Evolutionary conservation across 2,888 invertebrate genomes (phyloP).

Genomic region (Amphimallon solstitiale): DNA sequence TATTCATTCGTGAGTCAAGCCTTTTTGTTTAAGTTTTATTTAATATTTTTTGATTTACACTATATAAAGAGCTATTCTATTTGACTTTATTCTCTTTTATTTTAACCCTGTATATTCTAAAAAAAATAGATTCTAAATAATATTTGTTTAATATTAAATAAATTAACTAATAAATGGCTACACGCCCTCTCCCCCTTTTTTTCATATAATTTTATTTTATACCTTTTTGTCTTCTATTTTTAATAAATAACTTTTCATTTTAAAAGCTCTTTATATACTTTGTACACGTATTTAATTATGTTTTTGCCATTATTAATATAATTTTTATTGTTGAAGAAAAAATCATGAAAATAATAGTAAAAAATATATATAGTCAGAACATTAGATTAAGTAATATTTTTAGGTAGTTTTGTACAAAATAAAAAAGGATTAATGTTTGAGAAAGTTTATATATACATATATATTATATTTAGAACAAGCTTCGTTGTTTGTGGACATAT

Average conservation of each 20-base stretch:
- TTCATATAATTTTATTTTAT: slow-evolving; percentile 4
- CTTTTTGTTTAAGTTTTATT: too few species aligned
- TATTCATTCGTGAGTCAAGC: too few species aligned
- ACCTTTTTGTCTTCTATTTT: neutral
- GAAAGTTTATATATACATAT: neutral
- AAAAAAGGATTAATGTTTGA: slow-evolving; percentile 10
- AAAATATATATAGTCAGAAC: slow-evolving; percentile 11
- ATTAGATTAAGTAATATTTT: slow-evolving; percentile 45
- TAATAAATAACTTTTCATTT: too few species aligned
- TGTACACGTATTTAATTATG: neutral
- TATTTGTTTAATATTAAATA: too few species aligned
- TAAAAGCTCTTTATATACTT: slow-evolving; percentile 1
- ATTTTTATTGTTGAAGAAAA: neutral
- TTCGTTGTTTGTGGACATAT: slow-evolving; percentile 10
- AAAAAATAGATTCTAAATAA: too few species aligned
- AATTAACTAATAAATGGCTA: too few species aligned
- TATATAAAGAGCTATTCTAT: too few species aligned
- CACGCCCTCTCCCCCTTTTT: neutral
- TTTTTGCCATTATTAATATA: slow-evolving; percentile 3
- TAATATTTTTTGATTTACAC: too few species aligned
- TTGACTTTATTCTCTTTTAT: too few species aligned
- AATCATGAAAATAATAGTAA: too few species aligned
- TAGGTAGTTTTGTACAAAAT: slow-evolving; percentile 54
- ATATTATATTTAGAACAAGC: slow-evolving; percentile 5
- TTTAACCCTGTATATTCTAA: too few species aligned